Conservation (phyloP, 2,113 vertebrate genomes). For the Aptenodytes forsteri region DNA sequence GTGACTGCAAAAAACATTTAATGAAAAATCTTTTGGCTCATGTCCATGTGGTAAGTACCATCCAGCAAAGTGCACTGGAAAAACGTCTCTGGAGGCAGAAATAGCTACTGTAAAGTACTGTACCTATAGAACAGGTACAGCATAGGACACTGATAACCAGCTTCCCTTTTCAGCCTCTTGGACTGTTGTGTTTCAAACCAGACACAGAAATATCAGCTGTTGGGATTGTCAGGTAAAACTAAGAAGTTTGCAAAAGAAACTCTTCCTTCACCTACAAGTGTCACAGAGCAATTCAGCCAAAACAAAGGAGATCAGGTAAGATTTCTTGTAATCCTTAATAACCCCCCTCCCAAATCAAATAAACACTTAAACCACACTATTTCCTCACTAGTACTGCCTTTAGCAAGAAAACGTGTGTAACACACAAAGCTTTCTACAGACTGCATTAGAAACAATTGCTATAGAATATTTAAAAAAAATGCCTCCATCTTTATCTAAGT, state of each 20-base stretch:
- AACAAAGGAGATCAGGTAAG: not conserved
- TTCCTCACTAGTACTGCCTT: not conserved
- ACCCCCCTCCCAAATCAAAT: not conserved
- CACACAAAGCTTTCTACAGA: not conserved
- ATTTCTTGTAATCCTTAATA: not conserved
- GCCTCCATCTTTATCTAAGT: not conserved
- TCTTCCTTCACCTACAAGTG: not conserved
- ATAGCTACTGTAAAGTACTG: not conserved
- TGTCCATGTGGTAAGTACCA: accelerated
- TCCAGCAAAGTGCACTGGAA: not conserved
- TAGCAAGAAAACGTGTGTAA: not conserved
- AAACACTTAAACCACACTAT: not conserved
- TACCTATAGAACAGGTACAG: not conserved
- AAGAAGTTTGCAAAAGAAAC: not conserved
- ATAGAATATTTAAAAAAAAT: not conserved
- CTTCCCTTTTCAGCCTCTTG: not conserved
- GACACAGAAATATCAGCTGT: not conserved
- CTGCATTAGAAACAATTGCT: not conserved
- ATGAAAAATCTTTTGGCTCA: not conserved
- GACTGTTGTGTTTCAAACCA: not conserved
- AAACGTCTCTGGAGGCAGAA: not conserved
- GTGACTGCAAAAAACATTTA: not conserved
- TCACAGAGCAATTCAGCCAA: not conserved
- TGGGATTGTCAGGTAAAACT: not conserved
- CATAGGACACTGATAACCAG: not conserved